Percentiles rank a stretch among this genome's conserved stretches.
Evolutionary conservation across 2,888 invertebrate species (phyloP).

Genomic region (Dasysyrphus tricinctus): DNA sequence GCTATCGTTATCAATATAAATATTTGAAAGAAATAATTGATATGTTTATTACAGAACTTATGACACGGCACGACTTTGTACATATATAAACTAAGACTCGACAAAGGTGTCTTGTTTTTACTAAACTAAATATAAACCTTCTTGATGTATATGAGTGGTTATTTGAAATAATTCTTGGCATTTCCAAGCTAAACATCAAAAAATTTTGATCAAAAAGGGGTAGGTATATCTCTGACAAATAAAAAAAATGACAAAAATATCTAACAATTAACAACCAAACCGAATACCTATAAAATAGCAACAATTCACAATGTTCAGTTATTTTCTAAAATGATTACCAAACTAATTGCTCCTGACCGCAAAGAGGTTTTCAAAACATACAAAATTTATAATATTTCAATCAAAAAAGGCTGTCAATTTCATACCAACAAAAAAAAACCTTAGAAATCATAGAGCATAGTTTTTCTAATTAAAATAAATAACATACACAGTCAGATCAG

Average conservation of each 20-base stretch:
- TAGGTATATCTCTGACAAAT: background rate
- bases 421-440: constrained; percentile 30
- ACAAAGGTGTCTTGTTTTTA: too few relatives aligned
- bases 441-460: constrained; percentile 51
- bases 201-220: background rate
- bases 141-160: too few relatives aligned
- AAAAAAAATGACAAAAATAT: background rate
- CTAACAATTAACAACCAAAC: background rate
- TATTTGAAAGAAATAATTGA: too few relatives aligned
- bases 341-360: constrained; percentile 23
- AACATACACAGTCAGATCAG: constrained; percentile 9
- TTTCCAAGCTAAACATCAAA: background rate
- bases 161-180: background rate
- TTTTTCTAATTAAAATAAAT: constrained; percentile 52
- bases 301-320: background rate
- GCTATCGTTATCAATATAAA: too few relatives aligned
- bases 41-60: too few relatives aligned
- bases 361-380: constrained; percentile 15
- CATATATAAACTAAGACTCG: too few relatives aligned
- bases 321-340: constrained; percentile 2
- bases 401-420: constrained; percentile 30
- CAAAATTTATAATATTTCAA: constrained; percentile 26
- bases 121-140: too few relatives aligned
- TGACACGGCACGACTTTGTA: too few relatives aligned
- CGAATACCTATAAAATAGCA: background rate